Evolutionary conservation across 2,797 vertebrate species (phyloP), one percentile per base, ranked within the genome.

Genomic region (Phaenicophaeus curvirostris): DNA sequence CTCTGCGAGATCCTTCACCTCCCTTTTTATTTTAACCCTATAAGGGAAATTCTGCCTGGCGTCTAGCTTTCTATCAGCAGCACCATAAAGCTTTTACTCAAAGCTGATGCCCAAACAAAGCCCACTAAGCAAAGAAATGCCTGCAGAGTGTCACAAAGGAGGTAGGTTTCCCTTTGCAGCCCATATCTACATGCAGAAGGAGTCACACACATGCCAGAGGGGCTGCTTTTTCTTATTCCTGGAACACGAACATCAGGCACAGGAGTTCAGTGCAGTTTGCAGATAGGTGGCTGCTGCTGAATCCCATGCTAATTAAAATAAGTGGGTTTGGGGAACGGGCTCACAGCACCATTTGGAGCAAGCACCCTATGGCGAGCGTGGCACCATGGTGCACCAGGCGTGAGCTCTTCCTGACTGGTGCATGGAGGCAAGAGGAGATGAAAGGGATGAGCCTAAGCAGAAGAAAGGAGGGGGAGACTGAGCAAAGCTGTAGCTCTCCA

Each of bases 331-430:
- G 18, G 73, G 21, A 90, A 21, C 0, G 0, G 50, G 24, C 37
- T 78, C 13, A 1, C 15, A n/a, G 53, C 30, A 55, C 28, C 1
- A 2, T 25, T 41, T 58, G 79, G 18, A 81, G 58, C n/a, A 44
- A 75, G 80, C 23, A 27, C 33, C 42, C 46, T 27, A 31, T 5
- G 7, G 69, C 1, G 21, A 71, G 35, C 33, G 50, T 0, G 5
- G 80, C 4, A 0, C 23, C 44, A 21, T 0, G 2, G 4, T 21
- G 23, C 58, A 39, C 17, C 20, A 1, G 55, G 16, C 1, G n/a
- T 6, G 4, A 44, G 48, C 37, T 68, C 61, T 33, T 63, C 72
- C 68, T 13, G n/a, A 67, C 8, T 3, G 0, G 27, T 1, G 5
- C 2, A 1, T 2, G 16, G 18, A 33, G 55, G 16, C 7, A 4